phyloP scores from a whole-genome alignment of 2,888 invertebrate species.

The Gryllus longicercus region DNA sequence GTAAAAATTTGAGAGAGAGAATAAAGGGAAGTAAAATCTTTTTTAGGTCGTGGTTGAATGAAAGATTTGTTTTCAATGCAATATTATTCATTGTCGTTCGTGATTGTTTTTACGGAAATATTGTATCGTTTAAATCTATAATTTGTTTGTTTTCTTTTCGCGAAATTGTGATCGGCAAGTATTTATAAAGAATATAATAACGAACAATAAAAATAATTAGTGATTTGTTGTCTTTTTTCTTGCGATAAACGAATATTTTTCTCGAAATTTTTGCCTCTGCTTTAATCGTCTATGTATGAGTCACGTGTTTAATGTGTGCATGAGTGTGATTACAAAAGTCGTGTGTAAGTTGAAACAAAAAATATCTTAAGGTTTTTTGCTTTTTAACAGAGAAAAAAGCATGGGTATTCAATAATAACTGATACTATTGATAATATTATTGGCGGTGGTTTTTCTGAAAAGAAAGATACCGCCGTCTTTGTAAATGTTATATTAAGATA shows the following conservation, averaged over 20 bases:
- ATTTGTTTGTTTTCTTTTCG: not conserved
- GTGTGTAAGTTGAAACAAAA: not conserved
- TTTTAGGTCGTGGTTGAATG: not conserved
- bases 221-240: not conserved
- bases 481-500: constrained; percentile 3
- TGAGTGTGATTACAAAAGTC: constrained; percentile 1
- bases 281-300: not conserved
- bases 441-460: not conserved
- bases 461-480: not conserved
- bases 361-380: constrained; percentile 17
- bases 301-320: not conserved
- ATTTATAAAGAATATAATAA: not conserved
- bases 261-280: not conserved
- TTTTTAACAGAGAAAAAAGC: constrained; percentile 10
- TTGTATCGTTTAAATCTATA: not conserved
- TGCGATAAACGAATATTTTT: not conserved
- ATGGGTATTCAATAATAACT: constrained; percentile 17
- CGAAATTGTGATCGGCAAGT: not conserved
- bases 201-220: not conserved
- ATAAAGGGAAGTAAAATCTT: not conserved
- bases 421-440: constrained; percentile 17
- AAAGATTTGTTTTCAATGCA: not conserved
- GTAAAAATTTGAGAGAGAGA: too few relatives aligned
- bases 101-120: not conserved
- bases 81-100: not conserved